These are phyloP conservation scores for Blastobasis lacticolella DNA, from an alignment of 2,888 invertebrate genomes.

Conservation along the genomic window DNA sequence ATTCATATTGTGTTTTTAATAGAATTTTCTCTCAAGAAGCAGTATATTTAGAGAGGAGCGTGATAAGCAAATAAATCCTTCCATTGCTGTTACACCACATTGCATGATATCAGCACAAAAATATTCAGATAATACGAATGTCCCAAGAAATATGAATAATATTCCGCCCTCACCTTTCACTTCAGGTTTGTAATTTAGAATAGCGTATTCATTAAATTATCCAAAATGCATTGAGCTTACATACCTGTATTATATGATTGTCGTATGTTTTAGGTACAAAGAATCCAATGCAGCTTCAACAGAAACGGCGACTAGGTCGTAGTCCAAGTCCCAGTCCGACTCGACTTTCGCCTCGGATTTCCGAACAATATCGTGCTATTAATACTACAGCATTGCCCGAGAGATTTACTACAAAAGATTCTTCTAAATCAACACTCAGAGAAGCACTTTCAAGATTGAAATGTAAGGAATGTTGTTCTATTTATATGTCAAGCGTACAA, in stretches of 20 bases:
- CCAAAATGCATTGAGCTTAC: no score
- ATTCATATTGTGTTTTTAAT: conserved; percentile 13
- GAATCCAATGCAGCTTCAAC: conserved; percentile 19
- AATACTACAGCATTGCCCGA: conserved; percentile 34
- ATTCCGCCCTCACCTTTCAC: conserved; percentile 24
- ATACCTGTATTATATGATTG: no score
- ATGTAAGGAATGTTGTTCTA: conserved; percentile 30
- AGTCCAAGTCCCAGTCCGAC: conserved; percentile 42
- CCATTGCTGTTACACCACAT: conserved; percentile 39
- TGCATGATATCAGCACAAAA: conserved; percentile 19
- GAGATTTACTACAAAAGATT: conserved; percentile 25
- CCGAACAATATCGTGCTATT: conserved; percentile 47
- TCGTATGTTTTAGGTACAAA: neutral
- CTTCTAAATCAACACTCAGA: conserved; percentile 34
- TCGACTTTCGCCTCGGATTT: conserved; percentile 29
- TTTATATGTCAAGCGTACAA: neutral
- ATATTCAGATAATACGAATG: conserved; percentile 15
- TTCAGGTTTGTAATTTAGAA: conserved; percentile 19
- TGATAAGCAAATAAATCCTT: conserved; percentile 23
- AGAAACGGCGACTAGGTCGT: conserved; percentile 51
- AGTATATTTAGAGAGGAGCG: conserved; percentile 21
- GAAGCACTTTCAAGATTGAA: conserved; percentile 49
- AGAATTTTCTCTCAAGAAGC: conserved; percentile 44
- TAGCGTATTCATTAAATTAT: no score
- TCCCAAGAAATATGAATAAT: conserved; percentile 15